Conservation (phyloP, 2,113 vertebrate genomes). For the Colinus virginianus region DNA sequence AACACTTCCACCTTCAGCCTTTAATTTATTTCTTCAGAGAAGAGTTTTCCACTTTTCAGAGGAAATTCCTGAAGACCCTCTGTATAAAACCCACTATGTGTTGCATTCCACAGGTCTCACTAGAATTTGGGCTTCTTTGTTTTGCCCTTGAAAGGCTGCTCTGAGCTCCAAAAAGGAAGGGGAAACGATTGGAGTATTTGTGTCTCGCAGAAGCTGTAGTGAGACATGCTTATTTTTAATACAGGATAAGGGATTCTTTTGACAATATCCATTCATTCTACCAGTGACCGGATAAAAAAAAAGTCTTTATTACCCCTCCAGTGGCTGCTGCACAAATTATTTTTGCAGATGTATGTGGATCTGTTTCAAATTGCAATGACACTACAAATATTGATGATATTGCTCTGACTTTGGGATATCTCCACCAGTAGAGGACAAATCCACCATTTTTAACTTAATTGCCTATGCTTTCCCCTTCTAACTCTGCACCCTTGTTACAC, state of each 20-base stretch:
- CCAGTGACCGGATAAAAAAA: not conserved
- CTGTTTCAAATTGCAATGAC: slow-evolving; percentile 36
- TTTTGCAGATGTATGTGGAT: slow-evolving; percentile 46
- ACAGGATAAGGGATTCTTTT: slow-evolving; percentile 59
- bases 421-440: not conserved
- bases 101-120: slow-evolving; percentile 54
- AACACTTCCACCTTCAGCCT: slow-evolving; percentile 37
- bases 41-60: slow-evolving; percentile 38
- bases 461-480: not conserved
- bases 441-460: not conserved
- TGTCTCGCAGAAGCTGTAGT: slow-evolving; percentile 37
- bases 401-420: not conserved
- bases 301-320: slow-evolving; percentile 44
- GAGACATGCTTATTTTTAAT: slow-evolving; percentile 52
- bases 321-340: slow-evolving; percentile 37
- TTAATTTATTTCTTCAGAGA: slow-evolving; percentile 43
- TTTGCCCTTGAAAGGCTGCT: slow-evolving; percentile 32
- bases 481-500: not conserved
- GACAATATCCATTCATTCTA: slow-evolving; percentile 50
- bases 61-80: slow-evolving; percentile 49
- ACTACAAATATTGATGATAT: not conserved
- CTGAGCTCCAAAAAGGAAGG: slow-evolving; percentile 33
- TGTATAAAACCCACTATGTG: not conserved
- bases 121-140: slow-evolving; percentile 36
- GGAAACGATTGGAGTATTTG: slow-evolving; percentile 29